phyloP scores from a whole-genome alignment of 2,888 invertebrate genomes.

The Ashinkailepas kermadecensis region DNA sequence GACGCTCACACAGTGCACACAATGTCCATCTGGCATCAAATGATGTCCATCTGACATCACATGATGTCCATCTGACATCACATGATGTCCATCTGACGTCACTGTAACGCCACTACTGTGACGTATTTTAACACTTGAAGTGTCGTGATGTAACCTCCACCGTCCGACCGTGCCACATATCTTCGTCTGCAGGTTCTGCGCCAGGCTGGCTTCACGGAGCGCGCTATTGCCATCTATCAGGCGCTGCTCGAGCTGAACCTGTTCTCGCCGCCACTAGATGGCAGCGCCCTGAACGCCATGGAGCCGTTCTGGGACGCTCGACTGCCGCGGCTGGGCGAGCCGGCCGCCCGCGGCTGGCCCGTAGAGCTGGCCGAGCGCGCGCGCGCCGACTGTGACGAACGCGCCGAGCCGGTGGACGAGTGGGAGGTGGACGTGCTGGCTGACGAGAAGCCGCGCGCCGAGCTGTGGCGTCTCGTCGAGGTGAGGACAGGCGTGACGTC shows the following conservation, averaged over 20 bases:
- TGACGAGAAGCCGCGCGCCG: not conserved
- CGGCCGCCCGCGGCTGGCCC: conserved; percentile 40
- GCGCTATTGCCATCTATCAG: conserved; percentile 41
- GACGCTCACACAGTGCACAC: no score
- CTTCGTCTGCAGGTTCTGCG: conserved; percentile 35
- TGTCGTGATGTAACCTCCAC: no score
- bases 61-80: no score
- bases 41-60: no score
- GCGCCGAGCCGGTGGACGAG: not conserved
- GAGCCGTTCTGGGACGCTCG: conserved; percentile 44
- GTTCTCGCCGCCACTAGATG: conserved; percentile 36
- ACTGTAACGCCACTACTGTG: no score
- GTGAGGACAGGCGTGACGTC: no score
- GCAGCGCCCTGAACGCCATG: conserved; percentile 10
- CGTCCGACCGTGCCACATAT: not conserved
- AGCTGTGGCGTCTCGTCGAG: not conserved
- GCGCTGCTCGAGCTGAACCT: conserved; percentile 43
- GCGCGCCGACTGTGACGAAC: not conserved
- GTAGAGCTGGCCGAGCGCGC: conserved; percentile 35
- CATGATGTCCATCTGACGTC: no score
- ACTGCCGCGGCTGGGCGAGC: conserved; percentile 41
- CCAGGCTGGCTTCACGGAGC: conserved; percentile 41
- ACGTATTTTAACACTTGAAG: no score
- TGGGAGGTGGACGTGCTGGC: not conserved
- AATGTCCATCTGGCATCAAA: no score